These are phyloP conservation scores for Cinclus mexicanus DNA, from an alignment of 2,113 vertebrate genomes.

Conservation along the genomic window DNA sequence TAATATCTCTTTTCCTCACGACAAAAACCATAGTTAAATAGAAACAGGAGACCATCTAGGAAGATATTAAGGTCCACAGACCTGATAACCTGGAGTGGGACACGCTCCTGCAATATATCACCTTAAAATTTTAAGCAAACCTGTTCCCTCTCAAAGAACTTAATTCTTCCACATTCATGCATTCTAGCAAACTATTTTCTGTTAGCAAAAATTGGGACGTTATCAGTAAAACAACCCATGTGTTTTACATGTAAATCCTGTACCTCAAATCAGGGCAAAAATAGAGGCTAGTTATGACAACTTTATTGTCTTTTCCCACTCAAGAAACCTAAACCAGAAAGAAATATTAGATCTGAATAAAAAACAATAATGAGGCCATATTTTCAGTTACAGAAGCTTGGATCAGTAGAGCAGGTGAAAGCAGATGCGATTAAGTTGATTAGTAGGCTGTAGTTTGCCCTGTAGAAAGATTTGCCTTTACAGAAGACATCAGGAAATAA, in stretches of 20 bases:
- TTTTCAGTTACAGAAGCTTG: not conserved
- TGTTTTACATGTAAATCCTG: not conserved
- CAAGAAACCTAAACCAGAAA: not conserved
- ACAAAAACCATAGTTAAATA: conserved; percentile 61
- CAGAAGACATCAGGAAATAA: not conserved
- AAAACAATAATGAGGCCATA: not conserved
- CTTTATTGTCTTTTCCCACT: conserved; percentile 14
- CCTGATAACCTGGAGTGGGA: conserved; percentile 61
- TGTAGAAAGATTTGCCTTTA: not conserved
- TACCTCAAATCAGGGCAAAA: not conserved
- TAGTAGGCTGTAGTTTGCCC: not conserved
- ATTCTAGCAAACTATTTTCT: conserved; percentile 47
- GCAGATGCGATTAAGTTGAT: not conserved
- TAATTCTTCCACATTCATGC: not conserved
- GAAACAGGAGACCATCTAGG: conserved; percentile 41
- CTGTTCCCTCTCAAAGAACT: not conserved
- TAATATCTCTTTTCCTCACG: conserved; percentile 71
- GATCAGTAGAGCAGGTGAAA: not conserved
- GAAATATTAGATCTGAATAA: not conserved
- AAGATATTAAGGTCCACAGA: conserved; percentile 54
- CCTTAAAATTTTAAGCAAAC: conserved; percentile 39
- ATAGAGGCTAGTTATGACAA: not conserved
- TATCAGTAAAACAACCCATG: not conserved
- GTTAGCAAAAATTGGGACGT: not conserved
- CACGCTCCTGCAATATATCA: not conserved